Evolutionary conservation across 2,113 vertebrate genomes (phyloP), one percentile per base, ranked within the genome.

Genomic region (Pangasianodon hypophthalmus): DNA sequence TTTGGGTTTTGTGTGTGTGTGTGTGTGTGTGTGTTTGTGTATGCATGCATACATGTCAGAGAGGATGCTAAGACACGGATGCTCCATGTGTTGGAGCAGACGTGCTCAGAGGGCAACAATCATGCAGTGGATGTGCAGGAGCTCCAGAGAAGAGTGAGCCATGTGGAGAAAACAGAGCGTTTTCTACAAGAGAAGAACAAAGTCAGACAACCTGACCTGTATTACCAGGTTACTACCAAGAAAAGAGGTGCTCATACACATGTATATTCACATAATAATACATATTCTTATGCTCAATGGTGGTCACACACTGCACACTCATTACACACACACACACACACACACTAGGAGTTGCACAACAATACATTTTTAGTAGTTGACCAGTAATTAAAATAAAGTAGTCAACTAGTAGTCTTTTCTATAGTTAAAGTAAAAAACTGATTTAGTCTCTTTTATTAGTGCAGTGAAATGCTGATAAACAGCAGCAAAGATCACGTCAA

Each of bases 11-110:
- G 58, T 60, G 58, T 60, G 58, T 60, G 58, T 67, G 64, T 67
- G 64, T 69, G 64, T 13, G 64, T 14, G 13, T 77, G 73, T 67
- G 54, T 80, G 81, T 85, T 11, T 32, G n/a, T 69, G 64, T 44
- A 37, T 44, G 37, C 10, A 18, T 8, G 71, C 10, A 8, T 52
- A 29, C 62, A 44, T 75, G 77, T 85, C 29, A 87, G 86, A 71
- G 37, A 90, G 37, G 75, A 79, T 48, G 71, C 75, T 86, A 44
- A 89, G 84, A 80, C 60, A 41, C 5, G 71, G 64, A 69, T 54
- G 85, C 26, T 85, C 67, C 58, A 73, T 41, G 87, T 79, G 48
- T 81, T 19, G 2, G 58, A 93, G 60, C 91, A 89, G 84, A 37
- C 24, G 32, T 87, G 80, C n/a, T 75, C 88, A 79, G 88, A 82